These are phyloP conservation scores for Chloromyia formosa DNA, from an alignment of 2,888 invertebrate genomes.

Conservation along the genomic window DNA sequence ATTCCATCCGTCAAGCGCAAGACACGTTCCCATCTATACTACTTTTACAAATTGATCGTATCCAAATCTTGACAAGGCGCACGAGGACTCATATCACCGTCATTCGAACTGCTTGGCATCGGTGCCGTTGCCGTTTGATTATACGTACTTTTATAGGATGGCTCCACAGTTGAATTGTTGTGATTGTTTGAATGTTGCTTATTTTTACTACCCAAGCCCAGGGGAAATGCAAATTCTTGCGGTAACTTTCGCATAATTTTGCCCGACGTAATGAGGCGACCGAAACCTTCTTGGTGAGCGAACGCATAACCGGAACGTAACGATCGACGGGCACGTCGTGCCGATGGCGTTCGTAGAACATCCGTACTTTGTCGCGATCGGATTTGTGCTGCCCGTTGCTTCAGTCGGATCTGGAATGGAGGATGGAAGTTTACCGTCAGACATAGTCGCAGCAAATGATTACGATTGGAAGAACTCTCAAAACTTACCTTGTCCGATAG, in stretches of 20 bases:
- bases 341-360: constrained; percentile 84
- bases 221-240: constrained; percentile 80
- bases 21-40: neutral
- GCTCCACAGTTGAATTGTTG: constrained; percentile 48
- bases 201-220: constrained; percentile 66
- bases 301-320: constrained; percentile 98
- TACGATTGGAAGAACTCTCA: too few species aligned
- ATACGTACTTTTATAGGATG: constrained; percentile 56
- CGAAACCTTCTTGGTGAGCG: constrained; percentile 98
- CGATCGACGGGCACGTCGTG: constrained; percentile 87
- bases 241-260: constrained; percentile 92
- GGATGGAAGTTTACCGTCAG: neutral
- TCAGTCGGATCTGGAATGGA: constrained; percentile 79
- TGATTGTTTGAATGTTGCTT: constrained; percentile 53
- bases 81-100: constrained; percentile 64
- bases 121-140: constrained; percentile 59
- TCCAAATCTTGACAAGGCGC: constrained; percentile 79
- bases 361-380: constrained; percentile 78
- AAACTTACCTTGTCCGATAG: constrained; percentile 75
- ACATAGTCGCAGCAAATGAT: neutral
- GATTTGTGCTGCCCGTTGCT: constrained; percentile 75
- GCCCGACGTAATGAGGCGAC: constrained; percentile 95
- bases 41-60: constrained; percentile 72
- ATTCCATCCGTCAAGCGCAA: too few species aligned
- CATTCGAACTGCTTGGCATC: constrained; percentile 55